phyloP scores from a whole-genome alignment of 2,888 invertebrate species.

The Cosmia trapezina region DNA sequence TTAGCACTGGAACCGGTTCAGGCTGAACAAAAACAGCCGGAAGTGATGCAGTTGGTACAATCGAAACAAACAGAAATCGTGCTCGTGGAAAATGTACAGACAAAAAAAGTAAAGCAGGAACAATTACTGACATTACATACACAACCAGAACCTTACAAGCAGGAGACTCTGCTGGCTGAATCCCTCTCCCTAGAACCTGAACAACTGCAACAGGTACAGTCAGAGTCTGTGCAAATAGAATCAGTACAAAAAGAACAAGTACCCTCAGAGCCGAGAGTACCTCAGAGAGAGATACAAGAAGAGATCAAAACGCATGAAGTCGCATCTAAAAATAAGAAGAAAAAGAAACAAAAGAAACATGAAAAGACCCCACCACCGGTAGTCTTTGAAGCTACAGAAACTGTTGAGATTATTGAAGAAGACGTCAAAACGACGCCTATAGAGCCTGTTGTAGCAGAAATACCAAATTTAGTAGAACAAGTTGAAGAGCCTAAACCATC shows the following conservation, averaged over 20 bases:
- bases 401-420: conserved; percentile 53
- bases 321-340: conserved; percentile 72
- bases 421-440: conserved; percentile 57
- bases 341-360: conserved; percentile 75
- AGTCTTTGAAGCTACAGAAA: conserved; percentile 63
- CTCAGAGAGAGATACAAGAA: conserved; percentile 1
- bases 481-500: conserved; percentile 65
- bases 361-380: conserved; percentile 65
- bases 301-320: conserved; percentile 37
- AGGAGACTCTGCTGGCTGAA: background rate
- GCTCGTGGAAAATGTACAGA: background rate
- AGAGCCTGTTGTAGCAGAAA: conserved; percentile 63
- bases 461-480: conserved; percentile 67
- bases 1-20: background rate
- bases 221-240: conserved; percentile 2
- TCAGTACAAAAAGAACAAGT: conserved; percentile 4
- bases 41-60: background rate
- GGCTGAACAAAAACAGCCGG: background rate
- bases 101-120: background rate
- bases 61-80: conserved; percentile 4
- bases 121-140: background rate
- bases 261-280: background rate
- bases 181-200: background rate
- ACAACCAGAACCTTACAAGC: conserved; percentile 4
- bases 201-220: conserved; percentile 5